Evolutionary conservation across 2,888 invertebrate species (phyloP).

Genomic region (Abscondita cerata): DNA sequence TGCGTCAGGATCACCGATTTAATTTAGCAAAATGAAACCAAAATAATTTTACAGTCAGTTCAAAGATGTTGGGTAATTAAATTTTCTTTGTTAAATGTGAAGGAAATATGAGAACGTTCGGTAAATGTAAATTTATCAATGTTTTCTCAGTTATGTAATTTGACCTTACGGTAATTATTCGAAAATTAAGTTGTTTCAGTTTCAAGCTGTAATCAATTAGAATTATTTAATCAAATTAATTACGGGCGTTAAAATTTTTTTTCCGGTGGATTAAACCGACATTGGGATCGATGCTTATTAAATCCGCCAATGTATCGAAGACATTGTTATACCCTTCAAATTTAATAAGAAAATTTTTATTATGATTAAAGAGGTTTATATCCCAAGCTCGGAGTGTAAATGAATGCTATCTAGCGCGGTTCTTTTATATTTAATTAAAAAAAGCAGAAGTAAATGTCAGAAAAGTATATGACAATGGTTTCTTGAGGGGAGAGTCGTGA

Average conservation of each 20-base stretch:
- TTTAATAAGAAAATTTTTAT: constrained; percentile 27
- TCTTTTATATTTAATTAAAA: constrained; percentile 28
- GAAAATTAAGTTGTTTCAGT: background rate
- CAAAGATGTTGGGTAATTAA: background rate
- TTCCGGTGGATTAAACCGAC: no score
- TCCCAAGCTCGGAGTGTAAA: constrained; percentile 13
- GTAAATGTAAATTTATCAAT: no score
- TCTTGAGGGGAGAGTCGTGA: constrained; percentile 2
- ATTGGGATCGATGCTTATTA: no score
- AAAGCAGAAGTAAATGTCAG: constrained; percentile 23
- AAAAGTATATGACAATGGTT: constrained; percentile 20
- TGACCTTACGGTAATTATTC: constrained; percentile 11
- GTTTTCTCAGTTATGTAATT: constrained; percentile 14
- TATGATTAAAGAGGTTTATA: constrained; percentile 39
- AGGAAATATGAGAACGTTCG: no score
- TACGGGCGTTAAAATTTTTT: no score
- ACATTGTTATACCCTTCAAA: background rate
- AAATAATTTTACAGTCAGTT: background rate
- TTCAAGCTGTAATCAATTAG: no score
- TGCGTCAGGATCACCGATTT: background rate
- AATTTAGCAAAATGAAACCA: background rate
- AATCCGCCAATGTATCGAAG: constrained; percentile 16
- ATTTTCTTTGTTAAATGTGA: background rate
- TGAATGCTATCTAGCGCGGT: background rate
- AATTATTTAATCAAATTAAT: no score